Base-by-base conservation (phyloP, 2,888 invertebrate species). In the Patella ulyssiponensis region DNA sequence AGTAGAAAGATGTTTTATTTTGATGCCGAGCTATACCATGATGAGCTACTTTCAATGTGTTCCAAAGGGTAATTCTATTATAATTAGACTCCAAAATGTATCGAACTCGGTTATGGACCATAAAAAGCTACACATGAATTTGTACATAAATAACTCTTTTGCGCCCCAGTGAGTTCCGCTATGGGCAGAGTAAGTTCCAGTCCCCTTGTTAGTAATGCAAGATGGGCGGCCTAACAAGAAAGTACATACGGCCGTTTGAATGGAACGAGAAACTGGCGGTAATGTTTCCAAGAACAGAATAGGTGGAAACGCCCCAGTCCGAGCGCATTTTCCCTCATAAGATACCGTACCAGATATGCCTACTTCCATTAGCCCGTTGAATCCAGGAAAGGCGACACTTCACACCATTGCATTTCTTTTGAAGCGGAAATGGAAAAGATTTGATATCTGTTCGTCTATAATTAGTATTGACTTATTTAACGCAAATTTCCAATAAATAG, bases 21-120 rank as follows among this genome's bases (percentile, higher is more conserved):
- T 27, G 23, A 15, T 27, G 56, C 76, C 74, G 15, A 27, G 69
- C 15, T 74, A 78, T 23, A 54, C 78, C 17, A 52, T 71, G 15
- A 12, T 83, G 15, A 74, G 74, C 20, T 81, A 81, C 12, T 82
- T 82, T 58, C 74, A 79, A 64, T 85, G 85, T 77, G 76, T 83
- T 11, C 53, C 77, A 27, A 80, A 81, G 83, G 80, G 85, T 85
- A 77, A 23, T 20, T 53, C 20, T 14, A 17, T 17, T 53, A n/a
- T 72, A 9, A 14, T n/a, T n/a, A 5, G 20, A 23, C 27, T 27
- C 73, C 53, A 56, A 27, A 2, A 33, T 7, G 23, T 73, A 17
- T 73, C 56, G 23, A 52, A 52, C n/a, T 44, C 44, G 44, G 9
- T 44, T 5, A 44, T 7, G 44, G 44, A 9, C 44, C 44, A 44